Evolutionary conservation across 37 sponge, comb jelly and placozoan species (phyloP), one percentile per base, ranked within the genome.

Genomic region (Lycopodina hypogea): DNA sequence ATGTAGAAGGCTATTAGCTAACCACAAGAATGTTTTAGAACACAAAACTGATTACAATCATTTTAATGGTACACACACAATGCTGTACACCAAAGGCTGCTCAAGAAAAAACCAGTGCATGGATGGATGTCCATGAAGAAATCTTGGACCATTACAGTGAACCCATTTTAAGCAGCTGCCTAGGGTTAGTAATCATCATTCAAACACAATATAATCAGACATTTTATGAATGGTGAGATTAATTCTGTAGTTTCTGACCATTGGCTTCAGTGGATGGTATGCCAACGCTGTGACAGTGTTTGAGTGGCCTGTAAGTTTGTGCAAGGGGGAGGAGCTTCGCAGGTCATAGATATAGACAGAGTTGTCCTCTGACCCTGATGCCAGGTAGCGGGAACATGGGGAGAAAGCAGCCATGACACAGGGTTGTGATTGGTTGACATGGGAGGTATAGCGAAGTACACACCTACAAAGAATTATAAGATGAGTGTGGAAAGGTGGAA

Each of bases 291-390:
- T 48, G 14, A 89, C 90, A 8, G 68, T 68, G 37, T 92, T 87
- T 2, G 92, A 85, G 42, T 92, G 93, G 15, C 90, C 85, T 2
- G 56, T 58, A 58, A 94, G 73, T 38, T 74, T 85, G 76, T 94
- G 80, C 6, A 85, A 69, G 53, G 81, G 82, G 28, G 90, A 59
- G 2, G 70, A 29, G n/a, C 57, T 67, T 12, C 93, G 81, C 14
- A 92, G 71, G 73, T 94, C 95, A 73, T 94, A 94, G 51, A 94
- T 73, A 68, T 92, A 92, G 32, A 67, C 95, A n/a, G 79, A 71
- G 40, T 71, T 84, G 62, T 96, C 92, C 72, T 96, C 97, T 0
- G 94, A 87, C 2, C 95, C 97, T 24, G 92, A 84, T 23, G 92
- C 92, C 21, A 96, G 74, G 83, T 71, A 96, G 22, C 89, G 69